Evolutionary conservation across 2,888 invertebrate species (phyloP).

Genomic region (Tricholauxania praeusta): DNA sequence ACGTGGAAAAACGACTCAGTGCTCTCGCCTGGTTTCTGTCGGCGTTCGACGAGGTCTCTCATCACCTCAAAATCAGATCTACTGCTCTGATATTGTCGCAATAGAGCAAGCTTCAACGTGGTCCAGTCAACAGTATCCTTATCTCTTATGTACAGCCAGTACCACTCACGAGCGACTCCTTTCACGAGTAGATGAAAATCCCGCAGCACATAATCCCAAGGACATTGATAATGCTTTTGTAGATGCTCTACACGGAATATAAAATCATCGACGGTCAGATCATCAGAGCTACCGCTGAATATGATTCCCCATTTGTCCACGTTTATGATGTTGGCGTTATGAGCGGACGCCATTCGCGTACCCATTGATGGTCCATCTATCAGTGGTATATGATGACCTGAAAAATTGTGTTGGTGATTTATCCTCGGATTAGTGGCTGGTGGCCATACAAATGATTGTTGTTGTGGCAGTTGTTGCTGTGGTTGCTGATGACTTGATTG

Average conservation of each 20-base stretch:
- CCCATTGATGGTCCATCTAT: no score
- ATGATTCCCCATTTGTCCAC: conserved; percentile 27
- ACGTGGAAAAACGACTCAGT: conserved; percentile 19
- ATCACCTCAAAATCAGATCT: conserved; percentile 27
- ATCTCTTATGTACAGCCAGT: conserved; percentile 18
- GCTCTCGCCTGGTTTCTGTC: conserved; percentile 16
- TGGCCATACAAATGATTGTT: no score
- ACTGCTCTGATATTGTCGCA: conserved; percentile 12
- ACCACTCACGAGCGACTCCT: conserved; percentile 31
- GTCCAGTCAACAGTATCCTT: neutral
- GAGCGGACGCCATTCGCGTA: no score
- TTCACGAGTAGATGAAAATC: conserved; percentile 29
- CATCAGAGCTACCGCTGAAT: neutral
- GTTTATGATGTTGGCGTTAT: neutral
- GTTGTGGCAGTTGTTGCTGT: no score
- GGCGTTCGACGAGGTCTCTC: conserved; percentile 23
- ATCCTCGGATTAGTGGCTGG: no score
- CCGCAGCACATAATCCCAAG: conserved; percentile 8
- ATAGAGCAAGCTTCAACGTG: neutral
- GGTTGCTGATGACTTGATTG: no score
- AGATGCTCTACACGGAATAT: conserved; percentile 32
- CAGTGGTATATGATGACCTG: no score
- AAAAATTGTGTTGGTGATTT: no score
- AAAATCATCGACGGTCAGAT: conserved; percentile 24
- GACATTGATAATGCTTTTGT: conserved; percentile 7